These are phyloP conservation scores for Philereme transversata DNA, from an alignment of 2,888 invertebrate genomes.

Conservation along the genomic window DNA sequence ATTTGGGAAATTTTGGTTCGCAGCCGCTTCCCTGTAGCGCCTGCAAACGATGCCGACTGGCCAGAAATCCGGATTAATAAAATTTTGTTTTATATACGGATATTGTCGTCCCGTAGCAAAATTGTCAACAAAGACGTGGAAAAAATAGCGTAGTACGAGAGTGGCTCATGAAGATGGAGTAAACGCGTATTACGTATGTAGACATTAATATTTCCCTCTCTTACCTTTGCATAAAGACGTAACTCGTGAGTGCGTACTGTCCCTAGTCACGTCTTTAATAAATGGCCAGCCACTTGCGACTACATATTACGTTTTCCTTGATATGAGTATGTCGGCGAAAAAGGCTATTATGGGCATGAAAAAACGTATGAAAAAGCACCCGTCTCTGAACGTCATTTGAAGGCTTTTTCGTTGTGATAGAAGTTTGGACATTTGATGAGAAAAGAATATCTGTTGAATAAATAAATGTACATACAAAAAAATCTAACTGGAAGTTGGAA, in stretches of 20 bases:
- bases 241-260: constrained; percentile 35
- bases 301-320: constrained; percentile 25
- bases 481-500: too few species aligned
- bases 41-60: too few species aligned
- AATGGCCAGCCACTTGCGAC: constrained; percentile 32
- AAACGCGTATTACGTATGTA: constrained; percentile 61
- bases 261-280: constrained; percentile 41
- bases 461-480: too few species aligned
- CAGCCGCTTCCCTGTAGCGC: too few species aligned
- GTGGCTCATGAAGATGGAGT: constrained; percentile 64
- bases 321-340: constrained; percentile 24
- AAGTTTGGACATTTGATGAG: too few species aligned
- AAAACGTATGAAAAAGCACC: constrained; percentile 10
- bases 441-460: too few species aligned
- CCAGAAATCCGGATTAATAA: too few species aligned
- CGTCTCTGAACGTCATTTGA: not conserved
- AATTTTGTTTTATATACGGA: too few species aligned
- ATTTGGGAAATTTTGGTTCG: too few species aligned
- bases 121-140: constrained; percentile 41
- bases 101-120: constrained; percentile 27
- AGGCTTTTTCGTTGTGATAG: too few species aligned
- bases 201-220: constrained; percentile 56
- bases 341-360: constrained; percentile 28
- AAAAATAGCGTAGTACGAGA: constrained; percentile 63
- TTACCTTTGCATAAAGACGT: constrained; percentile 44